These are phyloP conservation scores for Diadophis punctatus DNA, from an alignment of 2,113 vertebrate genomes.

Conservation along the genomic window DNA sequence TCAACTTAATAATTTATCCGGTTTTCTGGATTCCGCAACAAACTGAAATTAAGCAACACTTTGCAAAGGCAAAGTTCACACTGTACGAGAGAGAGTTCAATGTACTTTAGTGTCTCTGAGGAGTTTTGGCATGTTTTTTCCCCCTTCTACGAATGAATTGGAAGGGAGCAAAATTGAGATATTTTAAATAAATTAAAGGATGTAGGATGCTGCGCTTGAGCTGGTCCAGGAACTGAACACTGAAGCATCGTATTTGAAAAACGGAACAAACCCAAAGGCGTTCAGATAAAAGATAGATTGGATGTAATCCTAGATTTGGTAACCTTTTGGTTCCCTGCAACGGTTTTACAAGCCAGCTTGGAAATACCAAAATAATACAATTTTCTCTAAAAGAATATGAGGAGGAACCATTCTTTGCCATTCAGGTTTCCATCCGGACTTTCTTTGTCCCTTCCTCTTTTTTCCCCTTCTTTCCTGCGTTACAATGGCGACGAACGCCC, in stretches of 20 bases:
- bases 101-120: not conserved
- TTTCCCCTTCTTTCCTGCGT: too few relatives aligned
- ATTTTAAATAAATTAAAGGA: not conserved
- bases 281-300: not conserved
- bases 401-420: conserved; percentile 51
- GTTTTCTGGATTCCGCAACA: not conserved
- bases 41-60: not conserved
- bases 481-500: not conserved
- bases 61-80: not conserved
- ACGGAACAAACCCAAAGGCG: not conserved
- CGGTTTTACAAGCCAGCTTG: not conserved
- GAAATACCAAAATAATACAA: not conserved
- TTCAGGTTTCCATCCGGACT: conserved; percentile 33
- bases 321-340: not conserved
- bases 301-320: not conserved
- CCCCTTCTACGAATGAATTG: not conserved
- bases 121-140: not conserved
- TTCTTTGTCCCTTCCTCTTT: rapidly evolving
- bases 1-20: not conserved
- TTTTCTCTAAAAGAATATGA: not conserved
- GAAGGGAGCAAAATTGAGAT: not conserved
- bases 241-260: not conserved
- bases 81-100: not conserved
- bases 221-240: not conserved
- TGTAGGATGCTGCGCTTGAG: not conserved